These are phyloP conservation scores for Yasuhikotakia modesta DNA, from an alignment of 2,797 vertebrate genomes.

Conservation along the genomic window DNA sequence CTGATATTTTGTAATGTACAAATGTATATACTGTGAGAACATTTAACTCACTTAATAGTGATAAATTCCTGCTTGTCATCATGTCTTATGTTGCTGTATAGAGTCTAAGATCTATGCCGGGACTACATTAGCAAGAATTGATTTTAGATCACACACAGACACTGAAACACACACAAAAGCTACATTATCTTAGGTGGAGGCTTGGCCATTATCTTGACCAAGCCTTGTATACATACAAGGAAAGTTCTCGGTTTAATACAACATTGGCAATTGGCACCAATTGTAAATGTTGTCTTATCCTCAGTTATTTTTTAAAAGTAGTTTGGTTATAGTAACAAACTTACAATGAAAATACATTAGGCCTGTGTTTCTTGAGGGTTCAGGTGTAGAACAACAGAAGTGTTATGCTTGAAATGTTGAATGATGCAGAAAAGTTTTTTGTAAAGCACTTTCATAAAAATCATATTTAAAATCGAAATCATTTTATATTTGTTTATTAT, in stretches of 20 bases:
- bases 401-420: no score
- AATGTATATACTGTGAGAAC: slow-evolving; percentile 1
- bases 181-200: background rate
- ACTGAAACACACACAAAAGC: slow-evolving; percentile 23
- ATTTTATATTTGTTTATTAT: background rate
- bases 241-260: background rate
- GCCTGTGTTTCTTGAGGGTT: no score
- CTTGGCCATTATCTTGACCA: slow-evolving; percentile 12
- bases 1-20: slow-evolving; percentile 66
- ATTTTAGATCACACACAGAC: slow-evolving; percentile 16
- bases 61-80: slow-evolving; percentile 18
- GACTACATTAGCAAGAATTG: background rate
- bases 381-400: no score
- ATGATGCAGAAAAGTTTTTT: background rate
- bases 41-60: background rate
- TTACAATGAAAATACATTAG: background rate
- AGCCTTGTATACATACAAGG: background rate
- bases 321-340: background rate
- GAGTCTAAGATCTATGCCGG: background rate
- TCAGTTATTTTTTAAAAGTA: background rate
- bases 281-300: no score
- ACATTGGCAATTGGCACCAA: background rate
- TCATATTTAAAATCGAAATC: no score
- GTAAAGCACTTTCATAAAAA: background rate
- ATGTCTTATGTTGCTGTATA: slow-evolving; percentile 14